Evolutionary conservation across 1,140 invertebrate genomes (phyloP), one percentile per base, ranked within the genome.

Genomic region (Neodiprion virginianus): DNA sequence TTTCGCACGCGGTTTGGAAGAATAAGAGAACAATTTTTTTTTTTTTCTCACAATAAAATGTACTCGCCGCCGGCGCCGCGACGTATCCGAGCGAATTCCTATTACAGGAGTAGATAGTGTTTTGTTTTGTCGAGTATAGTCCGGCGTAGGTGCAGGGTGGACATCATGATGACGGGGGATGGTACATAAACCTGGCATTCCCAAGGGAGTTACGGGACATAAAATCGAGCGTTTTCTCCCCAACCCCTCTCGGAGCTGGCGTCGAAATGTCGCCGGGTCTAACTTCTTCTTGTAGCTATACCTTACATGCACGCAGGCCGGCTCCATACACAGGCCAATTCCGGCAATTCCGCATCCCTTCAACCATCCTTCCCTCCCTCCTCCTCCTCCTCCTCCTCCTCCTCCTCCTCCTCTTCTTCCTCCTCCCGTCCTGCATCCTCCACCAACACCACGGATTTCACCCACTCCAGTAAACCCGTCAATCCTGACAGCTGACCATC

Each of bases 141-240:
- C 11, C 11, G 53, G 53, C 11, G 53, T 75, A 75, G 75, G 73
- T 79, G 81, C 77, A 80, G 28, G 81, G 81, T 85, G 83, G 86
- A 86, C 86, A 85, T 85, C 81, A 85, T 83, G 84, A 87, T 86
- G 86, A 86, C 83, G 83, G 53, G 28, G 82, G 79, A 83, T 84
- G 78, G 84, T 82, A 82, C 84, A 84, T 87, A 87, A 86, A 86
- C 79, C 82, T 74, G 78, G 77, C 79, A 80, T 80, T 86, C 84
- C 83, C 82, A 77, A 80, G 85, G 85, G 84, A 87, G 87, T 86
- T 86, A 85, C 84, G 84, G 83, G 81, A 85, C 86, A 88, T 88
- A 88, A 88, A 88, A 87, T 85, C 82, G 84, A 78, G 81, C 78
- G 74, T 82, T 81, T 84, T 78, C 81, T 82, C 82, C 81, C 77